Conservation (phyloP, 2,888 invertebrate species). For the Anagyrus pseudococci region DNA sequence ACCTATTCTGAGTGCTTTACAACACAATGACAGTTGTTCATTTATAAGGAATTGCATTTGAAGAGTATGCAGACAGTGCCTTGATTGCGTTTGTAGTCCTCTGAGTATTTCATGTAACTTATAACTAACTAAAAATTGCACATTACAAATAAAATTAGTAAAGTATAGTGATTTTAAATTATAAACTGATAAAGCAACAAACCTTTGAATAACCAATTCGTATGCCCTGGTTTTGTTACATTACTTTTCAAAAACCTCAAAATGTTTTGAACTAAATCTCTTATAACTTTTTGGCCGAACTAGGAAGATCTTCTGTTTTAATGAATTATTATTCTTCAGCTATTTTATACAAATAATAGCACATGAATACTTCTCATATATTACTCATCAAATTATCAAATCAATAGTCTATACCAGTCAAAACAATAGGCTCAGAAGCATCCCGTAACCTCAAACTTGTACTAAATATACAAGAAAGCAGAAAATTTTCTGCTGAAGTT, state of each 20-base stretch:
- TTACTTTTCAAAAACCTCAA: slow-evolving; percentile 90
- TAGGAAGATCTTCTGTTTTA: slow-evolving; percentile 93
- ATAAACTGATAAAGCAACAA: too few species aligned
- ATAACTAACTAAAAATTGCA: slow-evolving; percentile 78
- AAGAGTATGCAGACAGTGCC: slow-evolving; percentile 73
- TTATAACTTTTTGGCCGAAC: slow-evolving; percentile 86
- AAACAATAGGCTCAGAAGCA: slow-evolving; percentile 87
- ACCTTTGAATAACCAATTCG: slow-evolving; percentile 96
- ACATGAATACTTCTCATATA: slow-evolving; percentile 96
- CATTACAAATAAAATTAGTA: background rate
- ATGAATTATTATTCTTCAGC: slow-evolving; percentile 93
- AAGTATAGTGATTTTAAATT: too few species aligned
- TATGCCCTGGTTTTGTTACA: slow-evolving; percentile 94
- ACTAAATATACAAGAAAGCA: too few species aligned
- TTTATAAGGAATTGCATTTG: slow-evolving; percentile 28
- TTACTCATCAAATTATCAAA: slow-evolving; percentile 97
- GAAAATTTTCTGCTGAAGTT: too few species aligned
- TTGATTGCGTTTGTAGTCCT: slow-evolving; percentile 65
- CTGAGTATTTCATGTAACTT: slow-evolving; percentile 80
- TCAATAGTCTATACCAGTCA: slow-evolving; percentile 95
- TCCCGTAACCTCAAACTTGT: slow-evolving; percentile 88
- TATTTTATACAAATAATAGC: slow-evolving; percentile 89
- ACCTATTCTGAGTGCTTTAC: slow-evolving; percentile 46
- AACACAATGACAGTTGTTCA: slow-evolving; percentile 34
- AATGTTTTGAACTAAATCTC: slow-evolving; percentile 94